phyloP scores from a whole-genome alignment of 2,113 vertebrate species.

The Campylomormyrus tamandua region DNA sequence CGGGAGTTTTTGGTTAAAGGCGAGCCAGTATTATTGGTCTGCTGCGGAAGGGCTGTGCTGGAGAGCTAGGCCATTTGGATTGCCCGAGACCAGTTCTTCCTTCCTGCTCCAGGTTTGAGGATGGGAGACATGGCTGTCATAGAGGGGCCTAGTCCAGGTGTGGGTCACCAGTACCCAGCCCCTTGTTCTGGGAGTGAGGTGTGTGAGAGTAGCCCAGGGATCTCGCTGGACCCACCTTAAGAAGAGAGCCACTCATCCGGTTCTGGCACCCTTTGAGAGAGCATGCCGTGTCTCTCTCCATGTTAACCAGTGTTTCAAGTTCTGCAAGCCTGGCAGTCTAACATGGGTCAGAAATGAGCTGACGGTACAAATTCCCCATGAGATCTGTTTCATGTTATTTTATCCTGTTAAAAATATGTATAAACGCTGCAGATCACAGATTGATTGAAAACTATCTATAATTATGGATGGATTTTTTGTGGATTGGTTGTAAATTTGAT shows the following conservation, averaged over 20 bases:
- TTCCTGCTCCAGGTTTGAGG: neutral
- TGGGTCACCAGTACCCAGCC: neutral
- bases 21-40: constrained; percentile 2
- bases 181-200: neutral
- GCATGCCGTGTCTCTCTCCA: neutral
- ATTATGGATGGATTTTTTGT: neutral
- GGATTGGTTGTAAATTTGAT: neutral
- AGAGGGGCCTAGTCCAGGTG: neutral
- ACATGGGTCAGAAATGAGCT: neutral
- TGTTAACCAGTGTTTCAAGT: neutral
- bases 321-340: neutral
- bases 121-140: neutral
- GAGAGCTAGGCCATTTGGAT: neutral
- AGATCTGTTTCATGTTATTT: constrained; percentile 3
- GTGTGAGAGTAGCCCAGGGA: neutral
- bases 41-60: neutral
- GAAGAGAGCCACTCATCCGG: neutral
- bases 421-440: neutral
- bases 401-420: neutral
- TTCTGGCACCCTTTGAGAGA: neutral
- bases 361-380: neutral
- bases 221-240: neutral
- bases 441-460: neutral
- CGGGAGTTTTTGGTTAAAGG: neutral
- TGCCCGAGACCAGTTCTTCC: neutral